Conservation (phyloP, 2,797 vertebrate genomes). For the Choloepus didactylus region DNA sequence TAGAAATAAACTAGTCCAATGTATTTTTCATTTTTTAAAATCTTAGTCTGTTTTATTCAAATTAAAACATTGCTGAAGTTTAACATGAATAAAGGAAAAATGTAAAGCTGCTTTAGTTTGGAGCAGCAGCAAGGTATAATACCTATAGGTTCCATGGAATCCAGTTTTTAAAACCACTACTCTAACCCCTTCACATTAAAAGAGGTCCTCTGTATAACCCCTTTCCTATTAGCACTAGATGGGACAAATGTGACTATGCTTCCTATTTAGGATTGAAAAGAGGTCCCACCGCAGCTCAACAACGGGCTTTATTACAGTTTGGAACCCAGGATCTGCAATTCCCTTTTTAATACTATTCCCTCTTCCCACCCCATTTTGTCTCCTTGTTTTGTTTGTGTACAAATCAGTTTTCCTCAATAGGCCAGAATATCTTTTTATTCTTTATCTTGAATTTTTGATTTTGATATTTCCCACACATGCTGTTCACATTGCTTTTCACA, state of each 20-base stretch:
- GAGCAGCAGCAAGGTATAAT: neutral
- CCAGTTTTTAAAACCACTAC: neutral
- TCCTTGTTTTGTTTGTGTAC: neutral
- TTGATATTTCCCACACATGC: neutral
- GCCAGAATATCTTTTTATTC: neutral
- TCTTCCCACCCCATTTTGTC: neutral
- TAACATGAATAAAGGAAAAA: neutral
- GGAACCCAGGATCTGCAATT: neutral
- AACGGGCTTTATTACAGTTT: neutral
- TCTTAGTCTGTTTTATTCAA: neutral
- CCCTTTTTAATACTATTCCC: neutral
- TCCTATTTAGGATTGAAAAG: neutral
- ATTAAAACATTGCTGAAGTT: neutral
- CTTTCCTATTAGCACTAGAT: neutral
- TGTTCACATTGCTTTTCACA: neutral
- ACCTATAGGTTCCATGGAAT: neutral
- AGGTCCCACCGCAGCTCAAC: fast-evolving
- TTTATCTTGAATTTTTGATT: neutral
- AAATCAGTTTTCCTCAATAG: neutral
- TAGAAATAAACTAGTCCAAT: neutral
- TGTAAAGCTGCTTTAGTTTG: neutral
- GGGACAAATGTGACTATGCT: neutral
- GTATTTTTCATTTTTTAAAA: neutral
- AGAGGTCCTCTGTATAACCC: neutral
- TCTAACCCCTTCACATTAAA: neutral